phyloP scores from a whole-genome alignment of 1,140 invertebrate genomes.

The Eurosta solidaginis region DNA sequence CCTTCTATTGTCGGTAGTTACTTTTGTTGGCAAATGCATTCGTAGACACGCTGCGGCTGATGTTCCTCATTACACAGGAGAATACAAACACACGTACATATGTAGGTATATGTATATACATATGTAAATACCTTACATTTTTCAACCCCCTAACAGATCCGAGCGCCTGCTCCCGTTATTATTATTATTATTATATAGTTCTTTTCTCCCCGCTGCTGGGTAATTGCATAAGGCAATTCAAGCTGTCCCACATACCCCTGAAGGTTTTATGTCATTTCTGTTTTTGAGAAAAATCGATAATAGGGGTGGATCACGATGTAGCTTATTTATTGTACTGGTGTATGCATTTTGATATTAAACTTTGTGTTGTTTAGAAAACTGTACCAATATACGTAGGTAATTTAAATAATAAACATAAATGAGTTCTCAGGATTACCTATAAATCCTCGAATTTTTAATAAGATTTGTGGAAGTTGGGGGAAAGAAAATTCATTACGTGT shows the following conservation, averaged over 20 bases:
- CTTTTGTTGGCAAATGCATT: slow-evolving; percentile 4
- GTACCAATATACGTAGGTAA: too few species aligned
- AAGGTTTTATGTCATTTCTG: neutral
- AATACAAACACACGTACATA: neutral
- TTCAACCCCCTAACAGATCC: slow-evolving; percentile 18
- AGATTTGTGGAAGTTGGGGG: too few species aligned
- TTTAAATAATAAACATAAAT: too few species aligned
- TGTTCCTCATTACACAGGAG: neutral
- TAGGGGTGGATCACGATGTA: slow-evolving; percentile 5
- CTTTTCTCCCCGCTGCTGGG: neutral
- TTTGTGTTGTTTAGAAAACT: neutral
- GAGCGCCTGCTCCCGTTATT: neutral
- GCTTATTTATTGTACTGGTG: neutral
- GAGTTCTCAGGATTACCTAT: too few species aligned
- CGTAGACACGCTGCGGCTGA: neutral
- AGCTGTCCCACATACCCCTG: neutral
- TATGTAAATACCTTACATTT: too few species aligned
- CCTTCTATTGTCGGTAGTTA: neutral
- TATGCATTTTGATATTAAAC: neutral
- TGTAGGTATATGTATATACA: too few species aligned
- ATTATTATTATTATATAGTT: too few species aligned
- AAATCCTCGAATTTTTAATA: too few species aligned
- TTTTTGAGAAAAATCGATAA: slow-evolving; percentile 13
- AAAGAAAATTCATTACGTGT: too few species aligned
- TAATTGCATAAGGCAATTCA: neutral